A percentile compares a stretch with the other conserved stretches of the same genome.
phyloP scores from a whole-genome alignment of 1,140 invertebrate species.

The Monomorium pharaonis region DNA sequence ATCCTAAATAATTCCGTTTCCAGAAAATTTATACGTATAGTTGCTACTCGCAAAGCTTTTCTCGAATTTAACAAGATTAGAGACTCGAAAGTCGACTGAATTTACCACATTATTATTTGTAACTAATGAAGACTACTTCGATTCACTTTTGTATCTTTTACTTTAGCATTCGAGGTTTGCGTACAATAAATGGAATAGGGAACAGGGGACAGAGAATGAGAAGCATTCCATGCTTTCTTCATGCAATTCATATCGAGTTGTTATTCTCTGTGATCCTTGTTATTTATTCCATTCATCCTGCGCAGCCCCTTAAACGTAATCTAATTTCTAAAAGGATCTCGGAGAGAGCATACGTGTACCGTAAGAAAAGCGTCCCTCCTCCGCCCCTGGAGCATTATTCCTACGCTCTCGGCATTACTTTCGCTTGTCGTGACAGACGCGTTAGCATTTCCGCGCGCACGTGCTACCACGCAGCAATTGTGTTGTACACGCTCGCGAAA shows the following conservation, averaged over 20 bases:
- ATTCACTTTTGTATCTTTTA: not conserved
- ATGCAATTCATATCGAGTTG: too few relatives aligned
- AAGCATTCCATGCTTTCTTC: too few relatives aligned
- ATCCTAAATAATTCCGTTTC: not conserved
- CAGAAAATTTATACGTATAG: not conserved
- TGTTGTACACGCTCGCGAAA: not conserved
- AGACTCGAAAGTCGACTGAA: not conserved
- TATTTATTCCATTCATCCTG: too few relatives aligned
- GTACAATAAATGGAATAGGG: too few relatives aligned
- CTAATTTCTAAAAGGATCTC: not conserved
- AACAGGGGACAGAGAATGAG: too few relatives aligned
- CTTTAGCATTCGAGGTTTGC: not conserved
- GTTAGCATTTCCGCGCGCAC: not conserved
- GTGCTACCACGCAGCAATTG: conserved; percentile 3
- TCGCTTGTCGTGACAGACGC: not conserved
- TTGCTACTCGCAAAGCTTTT: not conserved
- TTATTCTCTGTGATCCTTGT: too few relatives aligned
- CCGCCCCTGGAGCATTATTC: not conserved
- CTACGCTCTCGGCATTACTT: not conserved
- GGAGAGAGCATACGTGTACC: not conserved
- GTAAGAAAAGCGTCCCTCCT: not conserved
- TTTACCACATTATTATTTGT: not conserved
- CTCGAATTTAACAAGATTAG: not conserved
- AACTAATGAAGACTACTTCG: not conserved
- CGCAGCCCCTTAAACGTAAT: too few relatives aligned